A percentile compares a stretch with the other conserved stretches of the same genome.
Evolutionary conservation across 64 coral and sea anemone genomes (phyloP).

Genomic region (Actinia equina): DNA sequence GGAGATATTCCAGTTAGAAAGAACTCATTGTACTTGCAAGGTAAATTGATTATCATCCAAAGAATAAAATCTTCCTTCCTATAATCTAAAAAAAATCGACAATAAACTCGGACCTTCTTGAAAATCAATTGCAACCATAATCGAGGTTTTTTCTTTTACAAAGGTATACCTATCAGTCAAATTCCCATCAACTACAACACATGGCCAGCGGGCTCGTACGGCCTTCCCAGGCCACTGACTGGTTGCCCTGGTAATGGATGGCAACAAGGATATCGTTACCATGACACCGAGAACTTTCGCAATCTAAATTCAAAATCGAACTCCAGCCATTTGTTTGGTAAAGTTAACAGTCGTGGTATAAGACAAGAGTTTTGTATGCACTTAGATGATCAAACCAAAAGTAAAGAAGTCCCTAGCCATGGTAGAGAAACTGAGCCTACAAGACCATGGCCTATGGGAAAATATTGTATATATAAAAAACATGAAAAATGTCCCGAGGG

Average conservation of each 20-base stretch:
- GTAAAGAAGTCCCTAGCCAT: not conserved
- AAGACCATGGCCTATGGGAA: constrained; percentile 62
- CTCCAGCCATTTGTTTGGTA: constrained; percentile 62
- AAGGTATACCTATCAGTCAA: constrained; percentile 13
- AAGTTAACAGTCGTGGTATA: constrained; percentile 64
- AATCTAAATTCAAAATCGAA: constrained; percentile 71
- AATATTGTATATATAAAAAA: constrained; percentile 87
- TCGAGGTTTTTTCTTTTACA: not conserved
- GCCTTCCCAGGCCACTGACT: constrained; percentile 67
- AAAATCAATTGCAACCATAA: no score
- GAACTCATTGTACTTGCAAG: constrained; percentile 30
- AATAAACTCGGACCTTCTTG: no score
- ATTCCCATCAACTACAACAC: constrained; percentile 15
- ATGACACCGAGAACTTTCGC: constrained; percentile 80
- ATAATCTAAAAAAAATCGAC: no score
- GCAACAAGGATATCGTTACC: constrained; percentile 86
- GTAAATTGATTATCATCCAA: not conserved
- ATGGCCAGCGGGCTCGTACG: constrained; percentile 74
- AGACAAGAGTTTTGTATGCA: constrained; percentile 85
- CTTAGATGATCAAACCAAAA: not conserved
- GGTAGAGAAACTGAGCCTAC: not conserved
- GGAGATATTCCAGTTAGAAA: constrained; percentile 30
- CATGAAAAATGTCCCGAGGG: constrained; percentile 53
- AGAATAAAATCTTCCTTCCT: not conserved
- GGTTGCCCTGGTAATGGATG: constrained; percentile 59